Percentiles rank a stretch among this genome's conserved stretches.
Evolutionary conservation across 2,888 invertebrate genomes (phyloP).

Genomic region (Seladonia tumulorum): DNA sequence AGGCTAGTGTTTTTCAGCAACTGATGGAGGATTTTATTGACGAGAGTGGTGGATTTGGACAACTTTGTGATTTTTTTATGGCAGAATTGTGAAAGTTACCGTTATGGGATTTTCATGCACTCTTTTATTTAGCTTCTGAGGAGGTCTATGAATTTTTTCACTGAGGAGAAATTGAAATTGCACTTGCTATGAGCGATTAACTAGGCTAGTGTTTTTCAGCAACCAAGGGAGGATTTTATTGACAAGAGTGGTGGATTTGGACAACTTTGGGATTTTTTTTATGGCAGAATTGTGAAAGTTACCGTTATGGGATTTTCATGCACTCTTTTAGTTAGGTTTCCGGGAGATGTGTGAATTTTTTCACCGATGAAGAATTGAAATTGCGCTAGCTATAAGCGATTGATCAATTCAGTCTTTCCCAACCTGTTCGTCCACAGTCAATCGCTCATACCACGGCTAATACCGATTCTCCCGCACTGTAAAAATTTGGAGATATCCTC

Average conservation of each 20-base stretch:
- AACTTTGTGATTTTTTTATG: too few species aligned
- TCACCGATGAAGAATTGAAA: background rate
- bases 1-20: too few species aligned
- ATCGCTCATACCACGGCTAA: too few species aligned
- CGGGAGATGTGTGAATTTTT: background rate
- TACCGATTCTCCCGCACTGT: too few species aligned
- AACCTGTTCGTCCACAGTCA: background rate
- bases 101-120: too few species aligned
- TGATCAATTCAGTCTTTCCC: background rate
- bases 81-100: accelerated
- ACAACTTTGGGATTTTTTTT: background rate
- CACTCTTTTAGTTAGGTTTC: background rate
- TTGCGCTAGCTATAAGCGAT: background rate
- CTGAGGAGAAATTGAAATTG: background rate
- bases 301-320: background rate
- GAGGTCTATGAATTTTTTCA: background rate
- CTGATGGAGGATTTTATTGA: too few species aligned
- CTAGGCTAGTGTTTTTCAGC: too few species aligned
- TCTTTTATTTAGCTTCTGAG: too few species aligned
- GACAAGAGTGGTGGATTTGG: too few species aligned
- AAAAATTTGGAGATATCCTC: too few species aligned
- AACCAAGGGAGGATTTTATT: too few species aligned
- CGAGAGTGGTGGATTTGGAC: too few species aligned
- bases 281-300: background rate
- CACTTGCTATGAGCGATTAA: background rate